phyloP scores from a whole-genome alignment of 2,888 invertebrate species.

The Amphipoea lucens region DNA sequence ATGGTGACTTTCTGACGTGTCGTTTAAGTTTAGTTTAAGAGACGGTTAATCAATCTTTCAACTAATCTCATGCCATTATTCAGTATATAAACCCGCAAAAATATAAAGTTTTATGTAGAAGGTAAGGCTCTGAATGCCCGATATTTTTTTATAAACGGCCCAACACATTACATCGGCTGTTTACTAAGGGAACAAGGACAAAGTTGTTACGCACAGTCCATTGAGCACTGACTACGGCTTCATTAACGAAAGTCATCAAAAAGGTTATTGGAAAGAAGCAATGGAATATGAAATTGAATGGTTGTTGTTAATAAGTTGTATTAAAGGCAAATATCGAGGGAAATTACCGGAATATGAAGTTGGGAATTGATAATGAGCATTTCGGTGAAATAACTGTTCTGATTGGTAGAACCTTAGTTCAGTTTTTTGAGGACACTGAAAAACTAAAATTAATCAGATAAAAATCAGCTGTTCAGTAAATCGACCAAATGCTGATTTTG shows the following conservation, averaged over 20 bases:
- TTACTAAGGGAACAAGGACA: slow-evolving; percentile 40
- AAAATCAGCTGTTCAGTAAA: background rate
- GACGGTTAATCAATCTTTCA: background rate
- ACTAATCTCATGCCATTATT: slow-evolving; percentile 24
- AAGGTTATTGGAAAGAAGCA: slow-evolving; percentile 58
- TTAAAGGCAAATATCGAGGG: background rate
- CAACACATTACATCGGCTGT: slow-evolving; percentile 46
- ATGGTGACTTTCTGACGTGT: background rate
- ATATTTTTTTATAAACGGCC: slow-evolving; percentile 55
- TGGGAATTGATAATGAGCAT: background rate
- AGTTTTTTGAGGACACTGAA: background rate
- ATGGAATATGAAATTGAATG: slow-evolving; percentile 63
- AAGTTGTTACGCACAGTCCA: slow-evolving; percentile 43
- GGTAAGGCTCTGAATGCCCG: slow-evolving; percentile 29
- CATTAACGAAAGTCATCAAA: slow-evolving; percentile 60
- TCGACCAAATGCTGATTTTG: background rate
- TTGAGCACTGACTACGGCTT: slow-evolving; percentile 55
- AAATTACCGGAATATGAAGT: slow-evolving; percentile 3
- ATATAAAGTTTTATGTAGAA: slow-evolving; percentile 42
- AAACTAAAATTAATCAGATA: background rate
- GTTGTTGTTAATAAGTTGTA: slow-evolving; percentile 44
- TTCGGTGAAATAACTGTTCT: background rate
- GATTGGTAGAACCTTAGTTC: background rate
- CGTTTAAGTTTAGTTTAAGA: background rate
- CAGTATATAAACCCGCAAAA: slow-evolving; percentile 42